Evolutionary conservation across 1,140 invertebrate genomes (phyloP).

Genomic region (Platyscapa corneri): DNA sequence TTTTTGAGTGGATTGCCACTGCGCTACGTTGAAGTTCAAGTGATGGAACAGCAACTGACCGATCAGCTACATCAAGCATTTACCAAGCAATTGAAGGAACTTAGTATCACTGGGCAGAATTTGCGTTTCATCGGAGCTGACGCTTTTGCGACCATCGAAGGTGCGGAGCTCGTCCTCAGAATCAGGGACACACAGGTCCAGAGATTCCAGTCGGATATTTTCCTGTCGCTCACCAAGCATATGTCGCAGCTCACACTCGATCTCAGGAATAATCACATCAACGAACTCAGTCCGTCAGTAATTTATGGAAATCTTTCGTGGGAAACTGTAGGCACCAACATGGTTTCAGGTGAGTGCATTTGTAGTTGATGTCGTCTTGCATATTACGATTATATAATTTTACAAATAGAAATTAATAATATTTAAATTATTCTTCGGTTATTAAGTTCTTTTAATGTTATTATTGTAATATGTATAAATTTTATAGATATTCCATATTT

Average conservation of each 20-base stretch:
- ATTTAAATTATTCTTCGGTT: too few relatives aligned
- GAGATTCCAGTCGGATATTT: slow-evolving; percentile 84
- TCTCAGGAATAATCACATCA: slow-evolving; percentile 86
- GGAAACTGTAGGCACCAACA: slow-evolving; percentile 88
- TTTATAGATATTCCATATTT: too few relatives aligned
- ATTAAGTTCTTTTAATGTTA: too few relatives aligned
- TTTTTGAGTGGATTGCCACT: slow-evolving; percentile 77
- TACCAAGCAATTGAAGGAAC: slow-evolving; percentile 83
- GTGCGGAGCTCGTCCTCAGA: slow-evolving; percentile 82
- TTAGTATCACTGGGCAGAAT: slow-evolving; percentile 85
- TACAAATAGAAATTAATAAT: too few relatives aligned
- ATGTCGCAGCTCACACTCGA: slow-evolving; percentile 88
- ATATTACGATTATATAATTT: too few relatives aligned
- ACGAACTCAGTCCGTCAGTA: slow-evolving; percentile 84
- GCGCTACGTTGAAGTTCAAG: slow-evolving; percentile 80
- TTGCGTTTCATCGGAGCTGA: slow-evolving; percentile 81
- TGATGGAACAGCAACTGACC: slow-evolving; percentile 81
- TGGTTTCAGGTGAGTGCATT: slow-evolving; percentile 79
- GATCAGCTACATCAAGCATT: slow-evolving; percentile 83
- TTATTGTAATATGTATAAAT: too few relatives aligned
- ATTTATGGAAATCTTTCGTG: slow-evolving; percentile 90
- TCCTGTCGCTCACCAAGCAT: slow-evolving; percentile 81
- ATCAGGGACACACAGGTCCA: slow-evolving; percentile 85
- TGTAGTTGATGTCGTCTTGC: too few relatives aligned
- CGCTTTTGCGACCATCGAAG: slow-evolving; percentile 79